Percentiles rank a stretch among this genome's conserved stretches.
These are phyloP conservation scores for Cetoscarus ocellatus DNA, from an alignment of 2,797 vertebrate genomes.

Conservation along the genomic window DNA sequence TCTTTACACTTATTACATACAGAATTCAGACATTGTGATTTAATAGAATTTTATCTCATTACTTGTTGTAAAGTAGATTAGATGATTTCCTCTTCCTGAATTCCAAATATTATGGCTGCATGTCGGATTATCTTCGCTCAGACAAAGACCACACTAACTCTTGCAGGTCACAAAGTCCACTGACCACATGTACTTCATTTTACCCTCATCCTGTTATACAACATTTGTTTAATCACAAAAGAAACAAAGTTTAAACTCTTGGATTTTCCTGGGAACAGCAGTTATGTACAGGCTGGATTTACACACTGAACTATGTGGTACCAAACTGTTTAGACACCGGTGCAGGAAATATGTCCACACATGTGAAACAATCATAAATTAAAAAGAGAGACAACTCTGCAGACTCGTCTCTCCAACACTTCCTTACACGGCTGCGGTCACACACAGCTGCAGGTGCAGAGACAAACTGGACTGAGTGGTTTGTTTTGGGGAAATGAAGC, in stretches of 20 bases:
- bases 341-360: not conserved
- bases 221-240: not conserved
- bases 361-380: not conserved
- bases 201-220: not conserved
- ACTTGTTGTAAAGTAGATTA: no score
- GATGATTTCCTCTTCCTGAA: no score
- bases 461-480: not conserved
- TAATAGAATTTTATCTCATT: no score
- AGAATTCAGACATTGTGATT: no score
- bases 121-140: not conserved
- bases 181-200: not conserved
- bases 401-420: not conserved
- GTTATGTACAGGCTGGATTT: not conserved
- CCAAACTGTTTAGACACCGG: not conserved
- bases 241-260: not conserved
- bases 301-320: not conserved
- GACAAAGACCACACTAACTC: not conserved
- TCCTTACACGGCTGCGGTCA: not conserved
- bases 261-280: not conserved
- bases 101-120: no score
- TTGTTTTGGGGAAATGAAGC: not conserved
- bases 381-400: no score
- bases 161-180: not conserved
- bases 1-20: no score
- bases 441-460: not conserved